Percentiles rank a stretch among this genome's conserved stretches.
Conservation (phyloP, 2,113 vertebrate species). For the Otis tarda region DNA sequence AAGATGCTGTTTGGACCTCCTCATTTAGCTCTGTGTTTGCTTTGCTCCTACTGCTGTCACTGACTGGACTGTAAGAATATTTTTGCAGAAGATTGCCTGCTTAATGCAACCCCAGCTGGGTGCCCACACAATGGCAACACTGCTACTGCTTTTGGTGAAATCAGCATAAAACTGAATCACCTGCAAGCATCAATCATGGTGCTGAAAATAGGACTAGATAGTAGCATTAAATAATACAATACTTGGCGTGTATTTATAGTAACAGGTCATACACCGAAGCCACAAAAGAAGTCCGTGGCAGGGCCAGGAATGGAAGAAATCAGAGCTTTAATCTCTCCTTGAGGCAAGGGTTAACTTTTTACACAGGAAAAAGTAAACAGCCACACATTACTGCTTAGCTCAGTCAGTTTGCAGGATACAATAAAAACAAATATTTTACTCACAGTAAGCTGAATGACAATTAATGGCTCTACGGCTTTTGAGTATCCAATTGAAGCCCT, state of each 20-base stretch:
- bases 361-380: not conserved
- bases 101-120: not conserved
- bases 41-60: not conserved
- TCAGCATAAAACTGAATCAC: slow-evolving; percentile 13
- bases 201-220: slow-evolving; percentile 10
- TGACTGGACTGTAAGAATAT: not conserved
- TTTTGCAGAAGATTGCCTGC: not conserved
- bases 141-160: not conserved
- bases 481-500: slow-evolving; percentile 9
- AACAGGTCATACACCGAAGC: not conserved
- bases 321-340: not conserved
- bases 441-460: not conserved
- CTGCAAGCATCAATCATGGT: not conserved
- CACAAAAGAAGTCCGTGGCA: not conserved
- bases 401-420: not conserved
- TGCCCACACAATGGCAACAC: not conserved
- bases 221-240: slow-evolving; percentile 16
- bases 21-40: not conserved
- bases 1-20: not conserved
- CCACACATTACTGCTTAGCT: not conserved
- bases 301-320: not conserved
- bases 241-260: not conserved
- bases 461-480: not conserved
- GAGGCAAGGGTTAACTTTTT: slow-evolving; percentile 4
- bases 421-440: slow-evolving; percentile 26